Conservation (phyloP, 2,113 vertebrate species). For the Apodemus sylvaticus region DNA sequence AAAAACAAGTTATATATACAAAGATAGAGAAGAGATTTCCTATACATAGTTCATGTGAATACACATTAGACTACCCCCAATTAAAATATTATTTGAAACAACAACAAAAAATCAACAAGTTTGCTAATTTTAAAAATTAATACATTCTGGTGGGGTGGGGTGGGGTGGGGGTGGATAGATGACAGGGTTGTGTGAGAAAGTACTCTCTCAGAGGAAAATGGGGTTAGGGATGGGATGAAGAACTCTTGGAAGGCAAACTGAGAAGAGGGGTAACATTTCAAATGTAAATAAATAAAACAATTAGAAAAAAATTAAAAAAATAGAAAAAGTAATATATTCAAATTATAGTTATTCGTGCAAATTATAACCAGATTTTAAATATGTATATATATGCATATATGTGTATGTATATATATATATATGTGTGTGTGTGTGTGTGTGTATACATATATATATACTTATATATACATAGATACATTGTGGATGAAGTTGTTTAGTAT, state of each 20-base stretch:
- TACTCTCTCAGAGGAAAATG: too few species aligned
- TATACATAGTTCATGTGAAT: not conserved
- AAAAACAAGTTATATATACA: not conserved
- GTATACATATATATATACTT: not conserved
- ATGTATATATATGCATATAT: too few species aligned
- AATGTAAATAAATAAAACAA: too few species aligned
- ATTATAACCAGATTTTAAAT: not conserved
- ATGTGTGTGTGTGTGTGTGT: too few species aligned
- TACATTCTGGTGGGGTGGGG: not conserved
- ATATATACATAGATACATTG: too few species aligned
- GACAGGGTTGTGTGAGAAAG: too few species aligned
- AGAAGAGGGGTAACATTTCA: too few species aligned
- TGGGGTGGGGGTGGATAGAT: too few species aligned
- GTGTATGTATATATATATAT: too few species aligned
- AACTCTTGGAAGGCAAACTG: too few species aligned
- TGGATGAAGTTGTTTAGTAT: not conserved
- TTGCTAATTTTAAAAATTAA: conserved; percentile 2
- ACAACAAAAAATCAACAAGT: not conserved
- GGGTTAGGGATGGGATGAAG: too few species aligned
- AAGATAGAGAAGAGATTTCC: not conserved
- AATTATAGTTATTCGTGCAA: conserved; percentile 11
- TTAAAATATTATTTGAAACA: not conserved
- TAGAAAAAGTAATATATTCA: not conserved
- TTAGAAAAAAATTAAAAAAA: too few species aligned
- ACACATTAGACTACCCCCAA: not conserved